Conservation (phyloP, 2,113 vertebrate genomes). For the Deroptyus accipitrinus region DNA sequence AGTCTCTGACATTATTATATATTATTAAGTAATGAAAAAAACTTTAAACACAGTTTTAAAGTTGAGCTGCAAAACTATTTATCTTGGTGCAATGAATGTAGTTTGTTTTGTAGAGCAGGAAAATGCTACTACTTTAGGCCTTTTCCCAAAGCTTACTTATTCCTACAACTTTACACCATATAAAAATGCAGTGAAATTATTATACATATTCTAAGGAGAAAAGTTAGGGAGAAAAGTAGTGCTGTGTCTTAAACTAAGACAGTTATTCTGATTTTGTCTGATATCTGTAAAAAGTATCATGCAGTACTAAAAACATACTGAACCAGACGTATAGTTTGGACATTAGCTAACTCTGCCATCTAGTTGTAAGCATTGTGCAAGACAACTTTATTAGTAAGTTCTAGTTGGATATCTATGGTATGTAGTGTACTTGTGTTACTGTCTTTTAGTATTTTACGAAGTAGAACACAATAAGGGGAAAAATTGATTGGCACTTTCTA, state of each 20-base stretch:
- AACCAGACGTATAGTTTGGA: not conserved
- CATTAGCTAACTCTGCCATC: constrained; percentile 8
- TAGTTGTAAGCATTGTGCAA: not conserved
- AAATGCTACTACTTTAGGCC: not conserved
- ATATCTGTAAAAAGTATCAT: not conserved
- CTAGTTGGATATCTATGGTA: not conserved
- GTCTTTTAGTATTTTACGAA: not conserved
- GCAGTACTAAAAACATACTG: not conserved
- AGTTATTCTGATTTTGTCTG: not conserved
- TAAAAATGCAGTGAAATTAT: not conserved
- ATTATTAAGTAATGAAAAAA: not conserved
- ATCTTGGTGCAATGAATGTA: not conserved
- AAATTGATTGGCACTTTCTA: not conserved
- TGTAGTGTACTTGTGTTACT: rapidly evolving
- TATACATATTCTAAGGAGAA: rapidly evolving
- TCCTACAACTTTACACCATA: not conserved
- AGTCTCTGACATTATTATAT: not conserved
- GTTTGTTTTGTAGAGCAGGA: not conserved
- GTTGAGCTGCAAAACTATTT: not conserved
- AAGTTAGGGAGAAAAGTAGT: not conserved
- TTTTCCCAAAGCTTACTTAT: not conserved
- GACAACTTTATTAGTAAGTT: not conserved
- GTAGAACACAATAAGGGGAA: not conserved
- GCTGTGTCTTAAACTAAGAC: not conserved
- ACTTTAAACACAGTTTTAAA: not conserved